These are phyloP conservation scores for Balearica regulorum DNA, from an alignment of 2,797 vertebrate genomes.

Conservation along the genomic window DNA sequence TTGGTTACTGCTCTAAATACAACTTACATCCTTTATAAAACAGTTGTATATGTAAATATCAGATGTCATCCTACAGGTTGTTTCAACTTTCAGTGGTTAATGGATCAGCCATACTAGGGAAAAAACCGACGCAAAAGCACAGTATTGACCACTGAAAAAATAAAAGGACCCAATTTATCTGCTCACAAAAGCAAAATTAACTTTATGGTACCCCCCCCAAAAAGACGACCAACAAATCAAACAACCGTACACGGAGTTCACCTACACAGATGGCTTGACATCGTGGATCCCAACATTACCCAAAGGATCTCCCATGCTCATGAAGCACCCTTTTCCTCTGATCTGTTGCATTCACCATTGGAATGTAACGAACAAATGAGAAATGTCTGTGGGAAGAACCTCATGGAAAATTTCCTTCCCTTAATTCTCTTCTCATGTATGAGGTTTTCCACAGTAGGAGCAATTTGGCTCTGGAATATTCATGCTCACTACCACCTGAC, in stretches of 20 bases:
- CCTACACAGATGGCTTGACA: background rate
- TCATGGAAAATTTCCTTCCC: background rate
- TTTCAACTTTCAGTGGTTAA: background rate
- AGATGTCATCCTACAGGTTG: background rate
- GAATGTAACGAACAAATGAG: background rate
- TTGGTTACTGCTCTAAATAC: background rate
- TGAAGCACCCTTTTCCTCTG: background rate
- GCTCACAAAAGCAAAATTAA: background rate
- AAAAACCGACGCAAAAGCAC: background rate
- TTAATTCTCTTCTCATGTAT: background rate
- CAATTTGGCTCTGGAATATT: conserved; percentile 36
- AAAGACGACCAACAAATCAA: background rate
- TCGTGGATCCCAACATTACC: background rate
- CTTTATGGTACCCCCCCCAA: background rate
- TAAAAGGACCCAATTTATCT: background rate
- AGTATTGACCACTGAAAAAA: background rate
- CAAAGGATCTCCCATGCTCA: background rate
- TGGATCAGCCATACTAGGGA: background rate
- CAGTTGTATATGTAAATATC: background rate
- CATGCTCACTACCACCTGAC: conserved; percentile 29
- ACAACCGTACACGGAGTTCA: background rate
- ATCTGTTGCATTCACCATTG: background rate
- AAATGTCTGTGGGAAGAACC: background rate
- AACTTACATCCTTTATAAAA: background rate
- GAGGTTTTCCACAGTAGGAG: background rate